phyloP scores from a whole-genome alignment of 2,113 vertebrate genomes.

The Colaptes auratus region DNA sequence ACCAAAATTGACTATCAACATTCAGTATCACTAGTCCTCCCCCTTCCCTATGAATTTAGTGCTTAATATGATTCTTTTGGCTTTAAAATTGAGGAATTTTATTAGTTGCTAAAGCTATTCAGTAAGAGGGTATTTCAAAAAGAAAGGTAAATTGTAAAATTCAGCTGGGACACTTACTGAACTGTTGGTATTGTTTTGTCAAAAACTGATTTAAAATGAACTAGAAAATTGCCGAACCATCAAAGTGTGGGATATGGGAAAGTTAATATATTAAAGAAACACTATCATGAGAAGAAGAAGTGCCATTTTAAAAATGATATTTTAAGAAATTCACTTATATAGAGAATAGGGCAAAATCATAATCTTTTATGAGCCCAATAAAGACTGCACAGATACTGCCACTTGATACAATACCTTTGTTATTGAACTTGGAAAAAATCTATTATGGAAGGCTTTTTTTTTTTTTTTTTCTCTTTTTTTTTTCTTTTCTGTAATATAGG shows the following conservation, averaged over 20 bases:
- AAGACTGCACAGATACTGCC: slow-evolving; percentile 40
- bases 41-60: not conserved
- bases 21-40: not conserved
- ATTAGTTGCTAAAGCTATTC: slow-evolving; percentile 52
- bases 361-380: slow-evolving; percentile 61
- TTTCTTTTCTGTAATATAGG: not conserved
- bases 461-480: not conserved
- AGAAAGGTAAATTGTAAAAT: slow-evolving; percentile 48
- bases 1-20: not conserved
- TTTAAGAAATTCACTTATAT: slow-evolving; percentile 67
- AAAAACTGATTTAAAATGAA: slow-evolving; percentile 61
- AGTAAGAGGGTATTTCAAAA: slow-evolving; percentile 28
- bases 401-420: slow-evolving; percentile 46
- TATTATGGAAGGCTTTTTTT: not conserved
- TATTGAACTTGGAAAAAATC: slow-evolving; percentile 45
- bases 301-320: slow-evolving; percentile 55
- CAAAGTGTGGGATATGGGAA: slow-evolving; percentile 29
- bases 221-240: slow-evolving; percentile 48
- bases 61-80: slow-evolving; percentile 24
- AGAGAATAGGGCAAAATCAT: slow-evolving; percentile 59
- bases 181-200: slow-evolving; percentile 57
- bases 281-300: slow-evolving; percentile 32
- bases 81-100: slow-evolving; percentile 58
- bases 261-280: slow-evolving; percentile 67
- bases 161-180: slow-evolving; percentile 36